A percentile compares a stretch with the other conserved stretches of the same genome.
Conservation (phyloP, 2,888 invertebrate genomes). For the Orthosia cruda region DNA sequence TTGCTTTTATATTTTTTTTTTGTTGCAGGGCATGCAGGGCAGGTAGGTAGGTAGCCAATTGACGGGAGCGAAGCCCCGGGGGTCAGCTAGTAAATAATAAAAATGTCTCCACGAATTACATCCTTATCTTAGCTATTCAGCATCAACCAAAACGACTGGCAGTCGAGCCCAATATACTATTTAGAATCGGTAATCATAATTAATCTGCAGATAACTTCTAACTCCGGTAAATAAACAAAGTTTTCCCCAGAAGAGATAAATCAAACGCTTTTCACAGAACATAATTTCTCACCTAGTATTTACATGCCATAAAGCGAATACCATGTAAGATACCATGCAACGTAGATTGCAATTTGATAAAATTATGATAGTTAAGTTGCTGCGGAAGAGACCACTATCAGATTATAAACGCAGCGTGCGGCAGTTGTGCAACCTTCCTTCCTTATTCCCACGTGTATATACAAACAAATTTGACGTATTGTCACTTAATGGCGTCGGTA, state of each 20-base stretch:
- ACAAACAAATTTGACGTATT: conserved; percentile 30
- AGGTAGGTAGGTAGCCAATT: too few species aligned
- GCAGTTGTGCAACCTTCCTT: conserved; percentile 59
- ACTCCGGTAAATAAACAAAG: not conserved
- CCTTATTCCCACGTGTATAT: conserved; percentile 59
- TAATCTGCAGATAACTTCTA: not conserved
- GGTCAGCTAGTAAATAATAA: too few species aligned
- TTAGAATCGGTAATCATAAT: not conserved
- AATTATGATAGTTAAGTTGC: conserved; percentile 53
- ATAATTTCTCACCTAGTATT: conserved; percentile 35
- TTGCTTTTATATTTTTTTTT: too few species aligned
- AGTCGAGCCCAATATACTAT: too few species aligned
- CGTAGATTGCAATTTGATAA: conserved; percentile 63
- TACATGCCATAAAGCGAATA: conserved; percentile 14
- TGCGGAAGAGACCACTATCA: conserved; percentile 60
- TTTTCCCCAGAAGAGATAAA: not conserved
- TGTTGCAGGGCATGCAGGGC: too few species aligned
- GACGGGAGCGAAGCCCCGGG: too few species aligned
- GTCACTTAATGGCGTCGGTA: conserved; percentile 31
- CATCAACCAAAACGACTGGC: too few species aligned
- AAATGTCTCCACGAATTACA: too few species aligned
- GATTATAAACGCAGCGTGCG: conserved; percentile 50
- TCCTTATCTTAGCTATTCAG: too few species aligned
- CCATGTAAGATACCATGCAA: conserved; percentile 13
- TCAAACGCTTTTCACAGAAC: conserved; percentile 28